Conservation (phyloP, 2,797 vertebrate genomes). For the Sebastes paucispinis region DNA sequence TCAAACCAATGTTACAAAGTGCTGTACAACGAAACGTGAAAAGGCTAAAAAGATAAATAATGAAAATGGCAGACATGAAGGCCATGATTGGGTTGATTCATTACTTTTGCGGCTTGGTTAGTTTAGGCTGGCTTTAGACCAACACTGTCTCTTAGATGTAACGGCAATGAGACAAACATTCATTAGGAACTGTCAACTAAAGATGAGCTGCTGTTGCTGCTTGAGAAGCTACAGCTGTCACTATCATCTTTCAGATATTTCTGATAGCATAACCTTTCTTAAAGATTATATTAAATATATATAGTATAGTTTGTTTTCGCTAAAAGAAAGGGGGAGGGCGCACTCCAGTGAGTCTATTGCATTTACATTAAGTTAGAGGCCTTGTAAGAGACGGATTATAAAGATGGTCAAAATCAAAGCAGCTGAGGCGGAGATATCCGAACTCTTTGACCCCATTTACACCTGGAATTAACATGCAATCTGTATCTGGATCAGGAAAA, state of each 20-base stretch:
- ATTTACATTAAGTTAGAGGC: neutral
- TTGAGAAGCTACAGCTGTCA: no score
- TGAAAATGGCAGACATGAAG: slow-evolving; percentile 10
- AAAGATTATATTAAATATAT: neutral
- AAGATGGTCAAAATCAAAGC: neutral
- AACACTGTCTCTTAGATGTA: neutral
- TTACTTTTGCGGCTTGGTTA: neutral
- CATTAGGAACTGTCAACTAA: neutral
- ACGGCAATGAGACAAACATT: neutral
- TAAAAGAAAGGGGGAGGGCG: neutral
- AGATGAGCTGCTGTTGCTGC: neutral
- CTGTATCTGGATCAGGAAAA: neutral
- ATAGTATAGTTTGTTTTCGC: neutral
- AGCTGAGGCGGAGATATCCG: neutral
- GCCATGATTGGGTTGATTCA: neutral
- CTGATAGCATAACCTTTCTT: neutral
- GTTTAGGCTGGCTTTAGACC: neutral
- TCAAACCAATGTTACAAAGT: slow-evolving; percentile 62
- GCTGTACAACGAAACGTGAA: slow-evolving; percentile 23
- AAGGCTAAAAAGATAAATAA: slow-evolving; percentile 7
- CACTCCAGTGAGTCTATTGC: neutral
- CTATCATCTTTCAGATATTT: neutral
- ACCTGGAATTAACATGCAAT: neutral
- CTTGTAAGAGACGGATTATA: neutral
- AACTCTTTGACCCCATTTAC: neutral